Conservation (phyloP, 2,113 vertebrate genomes). For the Conger conger region DNA sequence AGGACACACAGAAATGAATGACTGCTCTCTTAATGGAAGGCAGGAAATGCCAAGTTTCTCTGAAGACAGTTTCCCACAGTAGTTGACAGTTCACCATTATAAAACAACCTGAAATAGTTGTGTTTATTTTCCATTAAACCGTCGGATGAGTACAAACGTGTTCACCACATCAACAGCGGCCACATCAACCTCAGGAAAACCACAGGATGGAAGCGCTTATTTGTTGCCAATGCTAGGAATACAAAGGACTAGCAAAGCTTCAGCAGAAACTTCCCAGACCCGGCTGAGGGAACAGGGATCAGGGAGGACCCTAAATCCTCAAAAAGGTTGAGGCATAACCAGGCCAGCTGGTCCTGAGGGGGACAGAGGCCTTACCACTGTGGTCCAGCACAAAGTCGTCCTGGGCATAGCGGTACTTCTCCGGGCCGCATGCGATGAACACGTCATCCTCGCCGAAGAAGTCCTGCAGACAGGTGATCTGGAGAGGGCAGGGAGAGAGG, state of each 20-base stretch:
- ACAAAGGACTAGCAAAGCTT: neutral
- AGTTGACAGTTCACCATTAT: neutral
- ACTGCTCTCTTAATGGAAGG: neutral
- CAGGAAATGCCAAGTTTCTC: neutral
- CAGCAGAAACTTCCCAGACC: neutral
- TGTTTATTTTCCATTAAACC: neutral
- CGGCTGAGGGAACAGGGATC: neutral
- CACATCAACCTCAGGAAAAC: neutral
- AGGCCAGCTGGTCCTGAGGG: conserved; percentile 68
- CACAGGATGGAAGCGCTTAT: neutral
- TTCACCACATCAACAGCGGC: neutral
- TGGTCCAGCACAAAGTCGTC: conserved; percentile 97
- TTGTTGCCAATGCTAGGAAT: neutral
- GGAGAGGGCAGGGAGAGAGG: conserved; percentile 26
- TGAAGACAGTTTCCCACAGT: neutral
- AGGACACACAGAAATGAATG: neutral
- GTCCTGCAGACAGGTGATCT: conserved; percentile 93
- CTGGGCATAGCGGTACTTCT: conserved; percentile 93
- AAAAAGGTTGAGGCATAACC: conserved; percentile 54
- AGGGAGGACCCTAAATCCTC: neutral
- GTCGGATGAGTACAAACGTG: neutral
- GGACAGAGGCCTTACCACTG: conserved; percentile 82
- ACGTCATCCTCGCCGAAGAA: conserved; percentile 98
- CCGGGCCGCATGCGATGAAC: conserved; percentile 94
- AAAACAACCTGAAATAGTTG: neutral